Conservation (phyloP, 1,140 invertebrate species). For the Hormaphis cornu region DNA sequence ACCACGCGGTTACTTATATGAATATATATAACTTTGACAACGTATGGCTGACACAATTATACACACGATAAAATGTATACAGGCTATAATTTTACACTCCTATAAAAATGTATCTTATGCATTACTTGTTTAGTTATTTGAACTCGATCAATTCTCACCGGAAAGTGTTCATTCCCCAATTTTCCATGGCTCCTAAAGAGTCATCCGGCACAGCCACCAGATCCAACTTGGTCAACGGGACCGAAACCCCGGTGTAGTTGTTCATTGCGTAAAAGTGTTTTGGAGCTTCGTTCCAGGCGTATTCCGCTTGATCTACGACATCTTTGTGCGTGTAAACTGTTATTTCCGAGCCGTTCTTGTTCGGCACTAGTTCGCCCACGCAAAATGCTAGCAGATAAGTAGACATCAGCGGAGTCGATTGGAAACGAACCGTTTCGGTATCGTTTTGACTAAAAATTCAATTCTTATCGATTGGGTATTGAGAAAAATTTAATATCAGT, state of each 20-base stretch:
- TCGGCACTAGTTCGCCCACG: slow-evolving; percentile 50
- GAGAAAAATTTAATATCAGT: too few relatives aligned
- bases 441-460: not conserved
- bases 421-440: not conserved
- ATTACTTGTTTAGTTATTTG: too few relatives aligned
- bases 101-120: too few relatives aligned
- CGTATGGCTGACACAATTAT: too few relatives aligned
- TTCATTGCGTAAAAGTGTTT: slow-evolving; percentile 38
- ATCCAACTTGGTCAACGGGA: slow-evolving; percentile 46
- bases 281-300: slow-evolving; percentile 42
- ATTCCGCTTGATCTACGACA: slow-evolving; percentile 44
- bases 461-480: too few relatives aligned
- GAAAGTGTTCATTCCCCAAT: slow-evolving; percentile 61
- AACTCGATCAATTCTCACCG: slow-evolving; percentile 39
- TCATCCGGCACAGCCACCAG: slow-evolving; percentile 67
- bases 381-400: slow-evolving; percentile 65
- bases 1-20: too few relatives aligned
- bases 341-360: slow-evolving; percentile 48
- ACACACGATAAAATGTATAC: too few relatives aligned
- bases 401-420: slow-evolving; percentile 51
- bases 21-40: too few relatives aligned
- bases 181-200: slow-evolving; percentile 73
- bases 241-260: slow-evolving; percentile 34
- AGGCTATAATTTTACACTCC: too few relatives aligned
- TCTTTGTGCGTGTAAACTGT: slow-evolving; percentile 58